Evolutionary conservation across 2,113 vertebrate species (phyloP).

Genomic region (Petaurus breviceps): DNA sequence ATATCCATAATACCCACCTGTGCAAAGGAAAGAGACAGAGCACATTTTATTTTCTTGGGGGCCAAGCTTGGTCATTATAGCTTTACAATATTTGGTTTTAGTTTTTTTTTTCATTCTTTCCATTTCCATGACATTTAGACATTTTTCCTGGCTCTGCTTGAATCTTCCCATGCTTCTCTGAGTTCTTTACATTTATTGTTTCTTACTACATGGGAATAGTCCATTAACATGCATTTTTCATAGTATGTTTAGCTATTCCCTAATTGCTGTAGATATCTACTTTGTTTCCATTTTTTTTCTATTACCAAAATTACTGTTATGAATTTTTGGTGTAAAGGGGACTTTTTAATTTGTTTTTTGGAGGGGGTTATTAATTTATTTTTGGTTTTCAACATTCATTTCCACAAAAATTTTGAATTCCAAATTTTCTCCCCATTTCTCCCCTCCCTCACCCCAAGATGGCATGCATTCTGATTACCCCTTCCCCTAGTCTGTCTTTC

Average conservation of each 20-base stretch:
- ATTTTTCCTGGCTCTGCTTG: not conserved
- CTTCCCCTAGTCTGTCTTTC: no score
- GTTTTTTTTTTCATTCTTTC: not conserved
- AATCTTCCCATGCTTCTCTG: not conserved
- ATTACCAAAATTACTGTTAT: not conserved
- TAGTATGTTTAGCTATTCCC: not conserved
- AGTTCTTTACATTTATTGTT: not conserved
- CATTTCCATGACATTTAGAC: not conserved
- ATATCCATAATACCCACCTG: not conserved
- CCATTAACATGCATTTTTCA: not conserved
- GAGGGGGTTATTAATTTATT: no score
- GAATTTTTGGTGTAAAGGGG: not conserved
- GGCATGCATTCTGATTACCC: no score
- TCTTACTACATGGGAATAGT: not conserved
- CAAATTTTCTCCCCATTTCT: no score
- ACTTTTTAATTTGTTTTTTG: no score
- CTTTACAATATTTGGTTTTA: not conserved
- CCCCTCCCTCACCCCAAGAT: no score
- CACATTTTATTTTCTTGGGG: not conserved
- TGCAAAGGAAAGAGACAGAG: not conserved
- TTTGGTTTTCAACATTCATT: no score
- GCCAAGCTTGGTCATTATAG: not conserved
- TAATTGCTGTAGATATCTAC: not conserved
- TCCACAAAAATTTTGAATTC: no score
- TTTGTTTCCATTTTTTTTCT: not conserved